Conservation (phyloP, 2,113 vertebrate genomes). For the Ictalurus punctatus region DNA sequence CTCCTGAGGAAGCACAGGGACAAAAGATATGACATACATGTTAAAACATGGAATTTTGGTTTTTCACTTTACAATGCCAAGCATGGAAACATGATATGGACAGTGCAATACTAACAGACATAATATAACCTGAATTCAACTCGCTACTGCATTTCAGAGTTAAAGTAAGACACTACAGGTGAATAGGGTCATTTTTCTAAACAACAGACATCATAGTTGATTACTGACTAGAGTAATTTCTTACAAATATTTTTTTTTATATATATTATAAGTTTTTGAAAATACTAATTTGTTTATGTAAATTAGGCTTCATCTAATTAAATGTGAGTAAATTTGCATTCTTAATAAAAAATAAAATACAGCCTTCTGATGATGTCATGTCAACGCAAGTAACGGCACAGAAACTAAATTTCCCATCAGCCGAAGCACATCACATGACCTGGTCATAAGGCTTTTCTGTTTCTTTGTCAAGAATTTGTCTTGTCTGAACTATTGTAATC, state of each 20-base stretch:
- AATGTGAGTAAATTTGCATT: neutral
- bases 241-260: neutral
- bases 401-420: neutral
- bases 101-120: neutral
- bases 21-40: constrained; percentile 37
- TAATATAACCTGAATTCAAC: neutral
- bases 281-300: neutral
- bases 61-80: neutral
- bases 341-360: neutral
- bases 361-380: neutral
- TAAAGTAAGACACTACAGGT: neutral
- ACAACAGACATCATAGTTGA: neutral
- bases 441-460: neutral
- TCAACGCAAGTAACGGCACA: neutral
- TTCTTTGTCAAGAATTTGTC: neutral
- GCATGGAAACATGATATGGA: neutral
- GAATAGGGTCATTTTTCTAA: neutral
- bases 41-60: constrained; percentile 13
- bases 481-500: neutral
- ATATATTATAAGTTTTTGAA: neutral
- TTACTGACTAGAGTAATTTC: neutral
- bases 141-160: neutral
- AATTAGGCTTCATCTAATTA: neutral
- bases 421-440: neutral
- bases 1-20: constrained; percentile 69